phyloP scores from a whole-genome alignment of 2,797 vertebrate genomes.

The Tamandua tetradactyla region DNA sequence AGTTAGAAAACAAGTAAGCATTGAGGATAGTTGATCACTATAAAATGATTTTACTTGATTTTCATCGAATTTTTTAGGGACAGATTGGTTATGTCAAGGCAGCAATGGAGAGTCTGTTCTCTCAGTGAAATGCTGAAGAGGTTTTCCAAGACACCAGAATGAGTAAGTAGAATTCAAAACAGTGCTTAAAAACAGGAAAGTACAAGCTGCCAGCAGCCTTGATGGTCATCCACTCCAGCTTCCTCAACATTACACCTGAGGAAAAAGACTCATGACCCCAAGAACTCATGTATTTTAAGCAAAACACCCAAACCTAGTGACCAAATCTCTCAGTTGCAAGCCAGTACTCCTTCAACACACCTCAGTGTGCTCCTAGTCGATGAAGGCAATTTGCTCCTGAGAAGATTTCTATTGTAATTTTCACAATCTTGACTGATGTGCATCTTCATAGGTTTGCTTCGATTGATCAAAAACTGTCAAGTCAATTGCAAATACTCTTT shows the following conservation, averaged over 20 bases:
- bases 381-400: background rate
- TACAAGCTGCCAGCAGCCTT: background rate
- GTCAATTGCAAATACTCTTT: background rate
- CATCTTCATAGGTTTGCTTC: background rate
- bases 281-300: background rate
- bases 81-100: background rate
- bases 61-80: background rate
- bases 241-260: background rate
- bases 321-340: background rate
- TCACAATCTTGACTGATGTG: background rate
- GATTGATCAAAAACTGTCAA: background rate
- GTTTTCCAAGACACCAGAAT: background rate
- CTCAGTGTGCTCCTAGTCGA: background rate
- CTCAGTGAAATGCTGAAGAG: background rate
- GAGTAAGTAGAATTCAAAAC: background rate
- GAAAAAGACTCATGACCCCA: background rate
- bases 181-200: background rate
- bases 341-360: background rate
- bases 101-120: background rate
- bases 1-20: background rate
- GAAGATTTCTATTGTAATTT: background rate
- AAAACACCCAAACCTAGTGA: background rate
- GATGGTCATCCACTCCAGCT: background rate
- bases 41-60: slow-evolving; percentile 14
- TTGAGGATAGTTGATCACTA: background rate